Evolutionary conservation across 2,113 vertebrate species (phyloP).

Genomic region (Mesocricetus auratus): DNA sequence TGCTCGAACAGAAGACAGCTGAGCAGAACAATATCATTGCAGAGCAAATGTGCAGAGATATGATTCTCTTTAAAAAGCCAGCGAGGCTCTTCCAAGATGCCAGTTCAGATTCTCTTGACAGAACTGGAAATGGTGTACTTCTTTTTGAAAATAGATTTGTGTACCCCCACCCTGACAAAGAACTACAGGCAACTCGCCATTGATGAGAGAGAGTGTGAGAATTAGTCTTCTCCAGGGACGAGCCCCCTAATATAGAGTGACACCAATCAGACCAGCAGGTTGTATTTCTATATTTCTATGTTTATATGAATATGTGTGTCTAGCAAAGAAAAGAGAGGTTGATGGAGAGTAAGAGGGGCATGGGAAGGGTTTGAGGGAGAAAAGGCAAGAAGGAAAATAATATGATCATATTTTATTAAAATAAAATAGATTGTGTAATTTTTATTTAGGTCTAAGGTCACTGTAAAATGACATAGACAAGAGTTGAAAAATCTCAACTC

Average conservation of each 20-base stretch:
- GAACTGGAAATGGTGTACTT: conserved; percentile 68
- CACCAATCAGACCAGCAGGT: background rate
- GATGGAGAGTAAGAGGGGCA: background rate
- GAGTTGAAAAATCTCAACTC: background rate
- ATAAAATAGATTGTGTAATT: conserved; percentile 56
- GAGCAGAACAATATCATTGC: conserved; percentile 29
- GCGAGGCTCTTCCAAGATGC: conserved; percentile 5
- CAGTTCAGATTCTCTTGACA: conserved; percentile 67
- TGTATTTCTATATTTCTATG: too few species aligned
- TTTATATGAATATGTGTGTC: too few species aligned
- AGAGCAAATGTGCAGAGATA: background rate
- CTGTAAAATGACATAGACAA: conserved; percentile 62
- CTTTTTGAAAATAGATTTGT: conserved; percentile 67
- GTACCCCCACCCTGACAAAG: background rate
- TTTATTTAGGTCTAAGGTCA: conserved; percentile 72
- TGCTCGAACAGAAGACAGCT: conserved; percentile 66
- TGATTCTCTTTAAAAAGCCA: background rate
- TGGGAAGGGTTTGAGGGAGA: too few species aligned
- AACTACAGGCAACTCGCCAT: background rate
- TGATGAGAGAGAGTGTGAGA: background rate
- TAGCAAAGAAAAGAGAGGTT: background rate
- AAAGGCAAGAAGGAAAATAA: background rate
- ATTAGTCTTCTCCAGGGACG: background rate
- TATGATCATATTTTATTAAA: background rate
- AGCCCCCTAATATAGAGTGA: background rate